These are phyloP conservation scores for Bicyclus anynana DNA, from an alignment of 1,140 invertebrate genomes.

Conservation along the genomic window DNA sequence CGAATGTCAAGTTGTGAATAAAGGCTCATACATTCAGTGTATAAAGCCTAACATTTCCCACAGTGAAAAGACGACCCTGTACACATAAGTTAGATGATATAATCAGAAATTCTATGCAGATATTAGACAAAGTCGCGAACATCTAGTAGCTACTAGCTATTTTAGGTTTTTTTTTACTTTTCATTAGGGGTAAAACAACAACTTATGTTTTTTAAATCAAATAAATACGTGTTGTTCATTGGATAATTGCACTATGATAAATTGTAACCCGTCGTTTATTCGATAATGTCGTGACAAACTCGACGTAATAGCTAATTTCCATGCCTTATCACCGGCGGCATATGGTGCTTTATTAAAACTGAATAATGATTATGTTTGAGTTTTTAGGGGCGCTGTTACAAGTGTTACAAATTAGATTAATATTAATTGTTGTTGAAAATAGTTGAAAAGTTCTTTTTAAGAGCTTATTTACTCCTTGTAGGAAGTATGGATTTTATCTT, in stretches of 20 bases:
- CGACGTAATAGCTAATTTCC: slow-evolving; percentile 27
- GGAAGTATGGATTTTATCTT: too few species aligned
- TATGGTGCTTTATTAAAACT: slow-evolving; percentile 16
- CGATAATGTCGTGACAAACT: slow-evolving; percentile 31
- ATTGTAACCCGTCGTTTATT: slow-evolving; percentile 13
- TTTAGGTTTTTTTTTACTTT: too few species aligned
- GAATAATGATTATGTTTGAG: not conserved
- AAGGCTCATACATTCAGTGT: too few species aligned
- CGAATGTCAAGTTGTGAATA: too few species aligned
- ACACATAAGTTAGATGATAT: too few species aligned
- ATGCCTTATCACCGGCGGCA: slow-evolving; percentile 26
- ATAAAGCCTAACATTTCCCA: too few species aligned
- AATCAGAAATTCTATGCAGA: too few species aligned
- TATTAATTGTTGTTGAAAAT: not conserved
- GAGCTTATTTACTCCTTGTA: too few species aligned
- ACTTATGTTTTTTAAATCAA: not conserved
- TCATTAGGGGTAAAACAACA: not conserved
- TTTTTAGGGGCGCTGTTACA: not conserved
- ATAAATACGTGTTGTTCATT: not conserved
- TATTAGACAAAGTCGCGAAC: too few species aligned
- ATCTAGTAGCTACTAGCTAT: too few species aligned
- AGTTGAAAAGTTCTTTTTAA: too few species aligned
- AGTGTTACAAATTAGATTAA: slow-evolving; percentile 1
- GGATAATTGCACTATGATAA: slow-evolving; percentile 3
- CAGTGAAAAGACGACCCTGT: too few species aligned